A percentile compares a stretch with the other conserved stretches of the same genome.
Evolutionary conservation across 2,797 vertebrate species (phyloP).

Genomic region (Anolis apletophallus): DNA sequence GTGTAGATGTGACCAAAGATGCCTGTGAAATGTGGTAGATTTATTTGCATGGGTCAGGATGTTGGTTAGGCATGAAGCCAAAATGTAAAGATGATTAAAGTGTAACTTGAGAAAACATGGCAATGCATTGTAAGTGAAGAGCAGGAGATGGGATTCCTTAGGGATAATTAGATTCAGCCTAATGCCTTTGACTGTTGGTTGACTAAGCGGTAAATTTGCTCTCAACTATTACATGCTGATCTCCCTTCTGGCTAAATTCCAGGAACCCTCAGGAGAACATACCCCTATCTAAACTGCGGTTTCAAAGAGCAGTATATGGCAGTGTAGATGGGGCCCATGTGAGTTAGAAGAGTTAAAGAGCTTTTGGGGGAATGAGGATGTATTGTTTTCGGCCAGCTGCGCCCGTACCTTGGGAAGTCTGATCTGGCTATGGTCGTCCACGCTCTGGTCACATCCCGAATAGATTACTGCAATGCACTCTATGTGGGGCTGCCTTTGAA

Average conservation of each 20-base stretch:
- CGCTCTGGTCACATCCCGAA: too few relatives aligned
- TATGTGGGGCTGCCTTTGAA: too few relatives aligned
- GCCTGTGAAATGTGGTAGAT: not conserved
- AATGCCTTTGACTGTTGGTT: not conserved
- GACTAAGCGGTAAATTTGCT: not conserved
- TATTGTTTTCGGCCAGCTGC: not conserved
- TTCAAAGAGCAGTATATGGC: too few relatives aligned
- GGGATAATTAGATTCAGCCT: not conserved
- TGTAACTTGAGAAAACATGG: not conserved
- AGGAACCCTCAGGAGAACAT: not conserved
- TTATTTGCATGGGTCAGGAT: not conserved
- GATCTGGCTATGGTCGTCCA: too few relatives aligned
- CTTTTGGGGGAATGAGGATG: not conserved
- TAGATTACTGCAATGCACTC: too few relatives aligned
- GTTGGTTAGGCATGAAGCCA: not conserved
- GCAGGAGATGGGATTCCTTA: not conserved
- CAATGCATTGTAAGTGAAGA: not conserved
- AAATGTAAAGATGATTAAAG: not conserved
- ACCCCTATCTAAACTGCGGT: too few relatives aligned
- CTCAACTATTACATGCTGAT: not conserved
- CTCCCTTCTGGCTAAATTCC: not conserved
- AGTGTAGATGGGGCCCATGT: too few relatives aligned
- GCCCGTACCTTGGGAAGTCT: too few relatives aligned
- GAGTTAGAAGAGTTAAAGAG: not conserved
- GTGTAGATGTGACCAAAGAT: too few relatives aligned